Base-by-base conservation (phyloP, 2,797 vertebrate species). In the Xenentodon cancila region DNA sequence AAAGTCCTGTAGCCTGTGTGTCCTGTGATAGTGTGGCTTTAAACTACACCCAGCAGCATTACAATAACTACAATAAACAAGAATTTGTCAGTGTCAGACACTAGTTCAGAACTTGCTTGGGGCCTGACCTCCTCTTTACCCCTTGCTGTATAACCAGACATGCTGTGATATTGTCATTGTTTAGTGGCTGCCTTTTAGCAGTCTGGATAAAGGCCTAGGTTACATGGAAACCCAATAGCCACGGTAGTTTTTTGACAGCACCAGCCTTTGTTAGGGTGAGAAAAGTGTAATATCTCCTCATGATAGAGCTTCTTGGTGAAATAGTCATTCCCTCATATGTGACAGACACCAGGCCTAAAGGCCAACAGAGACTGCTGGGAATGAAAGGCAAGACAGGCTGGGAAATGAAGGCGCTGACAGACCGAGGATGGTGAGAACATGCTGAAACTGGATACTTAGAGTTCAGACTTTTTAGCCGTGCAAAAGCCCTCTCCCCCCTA, bases 161-260 rank as follows among this genome's bases (percentile, higher is more conserved):
- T 53, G 55, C 56, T 71, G 62, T 73, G 64, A 73, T 60, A 67
- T 59, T 51, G 50, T 59, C 49, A 71, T 79, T 76, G 62, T 80
- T 78, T 40, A 20, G 53, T 63, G 54, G 17, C 59, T 56, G 61
- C 56, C 67, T 82, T 50, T 63, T 58, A 79, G 48, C 37, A 40
- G 37, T 15, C 4, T 1, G 2, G 12, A 40, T 40, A 53, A 73
- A 82, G 69, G 65, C 51, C 61, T 48, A 3, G 53, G 57, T 75
- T 59, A 79, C 67, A 68, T 25, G 40, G 73, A 85, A 80, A 85
- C 66, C 67, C 70, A 77, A 84, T 68, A 81, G 71, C 71, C 64
- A 59, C 64, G 43, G 65, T 52, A 48, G 56, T 21, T 66, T 51
- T 60, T 48, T 69, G 60, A 77, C 69, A 59, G 70, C 64, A 62